Percentiles rank a stretch among this genome's conserved stretches.
Evolutionary conservation across 2,888 invertebrate species (phyloP).

Genomic region (Euzetes globulus): DNA sequence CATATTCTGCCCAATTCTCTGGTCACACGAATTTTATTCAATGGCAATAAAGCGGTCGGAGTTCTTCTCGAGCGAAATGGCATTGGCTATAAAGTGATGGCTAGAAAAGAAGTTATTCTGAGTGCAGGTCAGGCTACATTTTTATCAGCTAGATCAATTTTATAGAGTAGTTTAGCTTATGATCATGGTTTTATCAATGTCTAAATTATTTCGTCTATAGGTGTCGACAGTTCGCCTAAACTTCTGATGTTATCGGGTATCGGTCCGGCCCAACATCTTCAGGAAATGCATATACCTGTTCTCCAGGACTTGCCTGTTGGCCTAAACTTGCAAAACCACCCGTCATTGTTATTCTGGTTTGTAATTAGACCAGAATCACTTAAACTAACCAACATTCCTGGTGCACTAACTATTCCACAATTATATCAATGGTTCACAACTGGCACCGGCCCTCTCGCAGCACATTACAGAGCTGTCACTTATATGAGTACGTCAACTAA

Average conservation of each 20-base stretch:
- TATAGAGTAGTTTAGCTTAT: too few species aligned
- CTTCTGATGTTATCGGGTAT: neutral
- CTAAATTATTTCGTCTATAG: too few species aligned
- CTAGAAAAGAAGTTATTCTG: neutral
- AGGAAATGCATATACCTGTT: neutral
- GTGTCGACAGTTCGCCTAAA: neutral
- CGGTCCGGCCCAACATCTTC: neutral
- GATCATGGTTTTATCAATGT: too few species aligned
- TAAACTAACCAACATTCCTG: neutral
- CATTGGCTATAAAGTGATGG: neutral
- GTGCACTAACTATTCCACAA: neutral
- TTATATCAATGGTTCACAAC: neutral
- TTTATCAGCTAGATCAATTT: neutral
- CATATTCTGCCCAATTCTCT: neutral
- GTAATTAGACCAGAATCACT: neutral
- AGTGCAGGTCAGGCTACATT: neutral
- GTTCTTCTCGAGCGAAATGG: neutral
- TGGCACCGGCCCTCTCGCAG: neutral
- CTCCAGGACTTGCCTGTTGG: neutral
- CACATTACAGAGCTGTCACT: neutral
- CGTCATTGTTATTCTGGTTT: neutral
- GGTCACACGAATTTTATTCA: neutral
- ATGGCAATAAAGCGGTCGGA: neutral
- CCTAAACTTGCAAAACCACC: too few species aligned
- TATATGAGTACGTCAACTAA: neutral